These are phyloP conservation scores for Agrypnus murinus DNA, from an alignment of 2,888 invertebrate genomes.

Conservation along the genomic window DNA sequence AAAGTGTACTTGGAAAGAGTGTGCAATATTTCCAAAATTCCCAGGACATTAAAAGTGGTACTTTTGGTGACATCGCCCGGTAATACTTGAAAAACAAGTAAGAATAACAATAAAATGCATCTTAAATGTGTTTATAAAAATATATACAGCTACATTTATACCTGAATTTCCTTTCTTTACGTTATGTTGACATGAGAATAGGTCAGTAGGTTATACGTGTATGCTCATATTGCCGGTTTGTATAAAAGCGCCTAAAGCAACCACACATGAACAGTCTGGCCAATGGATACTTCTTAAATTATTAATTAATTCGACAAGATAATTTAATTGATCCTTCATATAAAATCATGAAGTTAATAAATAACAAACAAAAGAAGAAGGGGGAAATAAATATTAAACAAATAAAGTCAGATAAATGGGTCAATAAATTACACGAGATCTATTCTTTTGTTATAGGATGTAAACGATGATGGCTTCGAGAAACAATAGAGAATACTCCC, in stretches of 20 bases:
- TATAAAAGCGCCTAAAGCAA: background rate
- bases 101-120: too few relatives aligned
- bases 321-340: constrained; percentile 1
- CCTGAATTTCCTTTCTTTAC: constrained; percentile 8
- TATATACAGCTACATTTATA: too few relatives aligned
- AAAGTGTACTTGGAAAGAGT: too few relatives aligned
- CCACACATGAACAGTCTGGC: background rate
- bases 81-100: too few relatives aligned
- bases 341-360: too few relatives aligned
- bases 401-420: background rate
- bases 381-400: background rate
- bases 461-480: background rate
- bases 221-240: background rate
- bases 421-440: background rate
- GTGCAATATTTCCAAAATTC: too few relatives aligned
- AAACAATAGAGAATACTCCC: constrained; percentile 2
- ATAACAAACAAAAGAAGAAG: too few relatives aligned
- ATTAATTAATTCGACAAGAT: background rate
- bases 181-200: background rate
- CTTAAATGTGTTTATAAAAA: too few relatives aligned
- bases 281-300: background rate
- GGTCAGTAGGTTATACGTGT: constrained; percentile 16
- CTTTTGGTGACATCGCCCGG: too few relatives aligned
- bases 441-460: constrained; percentile 3
- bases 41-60: too few relatives aligned